Evolutionary conservation across 2,113 vertebrate genomes (phyloP).

Genomic region (Sylvilagus bachmani): DNA sequence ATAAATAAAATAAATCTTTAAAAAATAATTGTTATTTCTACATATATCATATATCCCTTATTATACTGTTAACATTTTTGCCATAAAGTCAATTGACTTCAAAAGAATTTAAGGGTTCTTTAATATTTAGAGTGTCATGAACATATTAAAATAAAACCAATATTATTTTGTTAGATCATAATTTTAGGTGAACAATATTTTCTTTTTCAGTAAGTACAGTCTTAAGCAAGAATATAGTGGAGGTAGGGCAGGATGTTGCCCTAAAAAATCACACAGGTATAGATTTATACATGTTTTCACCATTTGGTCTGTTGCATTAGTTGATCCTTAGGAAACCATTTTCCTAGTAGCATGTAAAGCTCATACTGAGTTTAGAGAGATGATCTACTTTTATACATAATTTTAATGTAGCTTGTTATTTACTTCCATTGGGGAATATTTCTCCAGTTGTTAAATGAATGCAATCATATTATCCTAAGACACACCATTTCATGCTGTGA

Average conservation of each 20-base stretch:
- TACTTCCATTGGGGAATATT: neutral
- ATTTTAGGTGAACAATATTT: slow-evolving; percentile 24
- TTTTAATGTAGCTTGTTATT: neutral
- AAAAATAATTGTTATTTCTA: neutral
- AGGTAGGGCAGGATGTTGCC: too few relatives aligned
- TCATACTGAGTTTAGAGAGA: neutral
- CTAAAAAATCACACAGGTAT: neutral
- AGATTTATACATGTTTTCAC: neutral
- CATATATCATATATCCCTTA: neutral
- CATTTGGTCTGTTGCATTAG: neutral
- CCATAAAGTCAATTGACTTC: slow-evolving; percentile 33
- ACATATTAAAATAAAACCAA: slow-evolving; percentile 6
- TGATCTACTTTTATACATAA: neutral
- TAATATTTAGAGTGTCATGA: neutral
- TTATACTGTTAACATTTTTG: neutral
- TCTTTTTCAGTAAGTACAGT: neutral
- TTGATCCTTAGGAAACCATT: neutral
- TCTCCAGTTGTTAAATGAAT: neutral
- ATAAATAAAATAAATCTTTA: too few relatives aligned
- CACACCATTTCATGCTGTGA: neutral
- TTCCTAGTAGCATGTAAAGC: neutral
- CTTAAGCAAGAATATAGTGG: neutral
- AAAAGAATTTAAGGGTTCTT: slow-evolving; percentile 17
- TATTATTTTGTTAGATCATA: slow-evolving; percentile 20
- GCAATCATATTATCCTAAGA: neutral